Evolutionary conservation across 2,113 vertebrate species (phyloP), one percentile per base, ranked within the genome.

Genomic region (Phrynosoma blainvillii): DNA sequence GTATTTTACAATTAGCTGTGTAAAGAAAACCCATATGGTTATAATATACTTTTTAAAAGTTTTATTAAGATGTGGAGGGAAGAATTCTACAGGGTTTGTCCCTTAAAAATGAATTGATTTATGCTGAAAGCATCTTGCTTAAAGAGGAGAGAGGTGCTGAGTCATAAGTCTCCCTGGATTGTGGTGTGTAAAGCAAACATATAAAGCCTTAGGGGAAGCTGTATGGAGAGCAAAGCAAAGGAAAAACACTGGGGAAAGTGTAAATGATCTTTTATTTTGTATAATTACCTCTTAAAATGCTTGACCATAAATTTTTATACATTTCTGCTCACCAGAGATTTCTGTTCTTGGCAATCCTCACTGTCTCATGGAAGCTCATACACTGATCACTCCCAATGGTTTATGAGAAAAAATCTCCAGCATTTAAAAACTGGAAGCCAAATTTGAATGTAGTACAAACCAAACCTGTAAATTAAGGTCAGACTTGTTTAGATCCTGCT

Each of bases 1-100:
- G 54, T 91, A 89, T 90, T 95, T 94, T 92, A 93, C 93, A 93
- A 94, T 78, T 80, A 93, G 89, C 92, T 0, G 0, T 93, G 88
- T 88, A 91, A 89, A 87, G 93, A 90, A 91, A 90, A 86, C 30
- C 87, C 87, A 36, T 77, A 10, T 27, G 78, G 75, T 95, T 93
- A 82, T 89, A 94, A 93, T 92, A 91, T 85, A 88, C 40, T 30
- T 79, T 79, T 84, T 82, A 92, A 94, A 93, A 89, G 47, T 47
- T 47, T 3, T 47, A 80, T 10, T 81, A 71, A 89, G 91, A 85
- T 91, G 91, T 90, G 85, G 88, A 47, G 20, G 75, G 79, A 70
- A 2, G 65, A 91, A 87, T 85, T 65, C 42, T 30, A 82, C 84
- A 90, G 52, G 76, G 84, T 87, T 89, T 91, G 90, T 70, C n/a